phyloP scores from a whole-genome alignment of 2,113 vertebrate genomes.

The Hepsetus odoe region DNA sequence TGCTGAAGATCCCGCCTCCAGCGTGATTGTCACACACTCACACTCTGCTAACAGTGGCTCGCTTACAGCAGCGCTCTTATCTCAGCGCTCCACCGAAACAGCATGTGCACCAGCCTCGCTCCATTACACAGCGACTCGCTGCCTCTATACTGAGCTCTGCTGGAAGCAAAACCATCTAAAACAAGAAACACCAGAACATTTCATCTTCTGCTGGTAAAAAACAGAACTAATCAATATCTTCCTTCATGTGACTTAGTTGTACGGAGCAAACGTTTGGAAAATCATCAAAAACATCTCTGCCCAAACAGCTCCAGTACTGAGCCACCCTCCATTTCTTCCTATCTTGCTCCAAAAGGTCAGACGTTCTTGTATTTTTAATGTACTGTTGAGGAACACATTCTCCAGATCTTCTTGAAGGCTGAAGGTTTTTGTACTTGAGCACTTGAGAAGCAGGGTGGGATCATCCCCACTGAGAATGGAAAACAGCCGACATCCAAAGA shows the following conservation, averaged over 20 bases:
- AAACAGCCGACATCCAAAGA: too few relatives aligned
- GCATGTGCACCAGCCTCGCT: neutral
- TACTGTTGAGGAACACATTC: too few relatives aligned
- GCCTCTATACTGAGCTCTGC: neutral
- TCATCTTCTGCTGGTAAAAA: neutral
- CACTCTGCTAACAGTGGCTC: neutral
- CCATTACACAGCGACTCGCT: neutral
- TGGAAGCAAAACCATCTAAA: neutral
- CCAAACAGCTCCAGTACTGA: too few relatives aligned
- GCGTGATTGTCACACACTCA: neutral
- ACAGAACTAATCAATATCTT: neutral
- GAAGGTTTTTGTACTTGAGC: too few relatives aligned
- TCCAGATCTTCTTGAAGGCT: too few relatives aligned
- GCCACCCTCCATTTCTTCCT: too few relatives aligned
- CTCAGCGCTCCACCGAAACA: neutral
- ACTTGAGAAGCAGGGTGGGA: too few relatives aligned
- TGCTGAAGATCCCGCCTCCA: constrained; percentile 11
- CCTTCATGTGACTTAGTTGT: neutral
- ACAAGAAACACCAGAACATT: neutral
- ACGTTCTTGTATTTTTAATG: too few relatives aligned
- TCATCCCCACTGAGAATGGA: too few relatives aligned
- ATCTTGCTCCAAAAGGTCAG: too few relatives aligned
- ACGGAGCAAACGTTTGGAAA: neutral
- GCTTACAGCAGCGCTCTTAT: neutral
- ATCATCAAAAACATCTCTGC: neutral